Conservation (phyloP, 2,888 invertebrate species). For the Caenorhabditis panamensis region DNA sequence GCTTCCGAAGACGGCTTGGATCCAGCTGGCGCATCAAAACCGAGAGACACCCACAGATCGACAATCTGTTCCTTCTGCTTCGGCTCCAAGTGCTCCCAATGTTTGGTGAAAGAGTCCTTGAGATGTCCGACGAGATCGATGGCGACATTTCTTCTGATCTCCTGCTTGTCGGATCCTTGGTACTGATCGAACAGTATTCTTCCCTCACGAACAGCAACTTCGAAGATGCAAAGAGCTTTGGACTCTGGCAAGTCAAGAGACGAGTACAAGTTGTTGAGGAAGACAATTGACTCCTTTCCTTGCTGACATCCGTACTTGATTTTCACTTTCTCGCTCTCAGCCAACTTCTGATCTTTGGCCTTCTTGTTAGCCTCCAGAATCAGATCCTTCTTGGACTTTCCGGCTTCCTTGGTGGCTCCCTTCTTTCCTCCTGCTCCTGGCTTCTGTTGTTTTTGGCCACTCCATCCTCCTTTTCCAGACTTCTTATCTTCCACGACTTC, state of each 20-base stretch:
- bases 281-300: slow-evolving; percentile 71
- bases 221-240: slow-evolving; percentile 76
- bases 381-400: slow-evolving; percentile 76
- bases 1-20: slow-evolving; percentile 71
- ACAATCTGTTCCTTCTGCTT: slow-evolving; percentile 77
- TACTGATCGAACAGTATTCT: slow-evolving; percentile 60
- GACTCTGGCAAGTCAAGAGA: slow-evolving; percentile 77
- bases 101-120: slow-evolving; percentile 75
- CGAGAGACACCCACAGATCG: slow-evolving; percentile 76
- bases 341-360: slow-evolving; percentile 67
- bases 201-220: slow-evolving; percentile 70
- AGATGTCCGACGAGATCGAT: slow-evolving; percentile 76
- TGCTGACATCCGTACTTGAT: slow-evolving; percentile 76
- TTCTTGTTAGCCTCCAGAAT: slow-evolving; percentile 77
- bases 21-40: slow-evolving; percentile 73
- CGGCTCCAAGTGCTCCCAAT: slow-evolving; percentile 75
- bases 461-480: slow-evolving; percentile 66
- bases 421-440: slow-evolving; percentile 67
- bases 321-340: slow-evolving; percentile 77
- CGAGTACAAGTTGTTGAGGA: slow-evolving; percentile 72
- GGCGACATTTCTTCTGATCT: slow-evolving; percentile 66
- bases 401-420: slow-evolving; percentile 66
- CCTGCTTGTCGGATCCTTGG: slow-evolving; percentile 60
- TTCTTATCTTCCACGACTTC: slow-evolving; percentile 67
- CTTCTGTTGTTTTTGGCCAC: slow-evolving; percentile 64